phyloP scores from a whole-genome alignment of 2,113 vertebrate genomes.

The Gobius niger region DNA sequence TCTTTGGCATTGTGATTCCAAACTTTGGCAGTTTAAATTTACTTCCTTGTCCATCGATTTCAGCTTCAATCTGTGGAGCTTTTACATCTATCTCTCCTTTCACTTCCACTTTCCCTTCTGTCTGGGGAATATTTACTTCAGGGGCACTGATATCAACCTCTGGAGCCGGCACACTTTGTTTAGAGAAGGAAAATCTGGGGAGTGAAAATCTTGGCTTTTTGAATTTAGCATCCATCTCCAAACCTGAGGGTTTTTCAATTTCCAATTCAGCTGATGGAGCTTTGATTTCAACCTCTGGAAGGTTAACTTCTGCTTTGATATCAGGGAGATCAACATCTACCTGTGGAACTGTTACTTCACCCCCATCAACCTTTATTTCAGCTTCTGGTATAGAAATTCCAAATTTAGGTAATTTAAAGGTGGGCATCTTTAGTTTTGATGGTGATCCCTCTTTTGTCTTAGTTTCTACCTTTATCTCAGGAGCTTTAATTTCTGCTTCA shows the following conservation, averaged over 20 bases:
- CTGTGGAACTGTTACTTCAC: slow-evolving; percentile 26
- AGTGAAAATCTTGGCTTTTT: slow-evolving; percentile 64
- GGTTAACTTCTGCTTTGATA: slow-evolving; percentile 23
- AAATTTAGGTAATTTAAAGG: slow-evolving; percentile 59
- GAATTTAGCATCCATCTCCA: slow-evolving; percentile 40
- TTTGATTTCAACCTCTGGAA: slow-evolving; percentile 26
- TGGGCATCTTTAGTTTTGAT: slow-evolving; percentile 55
- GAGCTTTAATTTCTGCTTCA: slow-evolving; percentile 12
- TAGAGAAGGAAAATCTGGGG: slow-evolving; percentile 62
- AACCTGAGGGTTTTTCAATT: slow-evolving; percentile 12
- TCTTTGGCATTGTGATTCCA: slow-evolving; percentile 28
- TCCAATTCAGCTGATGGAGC: slow-evolving; percentile 4
- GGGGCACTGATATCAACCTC: slow-evolving; percentile 30
- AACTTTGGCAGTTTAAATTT: slow-evolving; percentile 32
- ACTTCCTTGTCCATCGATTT: slow-evolving; percentile 5
- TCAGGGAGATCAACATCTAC: slow-evolving; percentile 33
- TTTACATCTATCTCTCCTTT: slow-evolving; percentile 23
- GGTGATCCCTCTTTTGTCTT: slow-evolving; percentile 34
- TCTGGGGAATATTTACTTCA: slow-evolving; percentile 45
- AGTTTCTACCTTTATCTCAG: slow-evolving; percentile 29
- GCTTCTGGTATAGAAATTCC: slow-evolving; percentile 21
- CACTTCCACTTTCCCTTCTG: slow-evolving; percentile 41
- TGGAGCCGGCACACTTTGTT: slow-evolving; percentile 43
- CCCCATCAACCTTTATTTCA: slow-evolving; percentile 10
- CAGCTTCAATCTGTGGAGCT: not conserved